Conservation (phyloP, 2,888 invertebrate genomes). For the Callinectes sapidus region DNA sequence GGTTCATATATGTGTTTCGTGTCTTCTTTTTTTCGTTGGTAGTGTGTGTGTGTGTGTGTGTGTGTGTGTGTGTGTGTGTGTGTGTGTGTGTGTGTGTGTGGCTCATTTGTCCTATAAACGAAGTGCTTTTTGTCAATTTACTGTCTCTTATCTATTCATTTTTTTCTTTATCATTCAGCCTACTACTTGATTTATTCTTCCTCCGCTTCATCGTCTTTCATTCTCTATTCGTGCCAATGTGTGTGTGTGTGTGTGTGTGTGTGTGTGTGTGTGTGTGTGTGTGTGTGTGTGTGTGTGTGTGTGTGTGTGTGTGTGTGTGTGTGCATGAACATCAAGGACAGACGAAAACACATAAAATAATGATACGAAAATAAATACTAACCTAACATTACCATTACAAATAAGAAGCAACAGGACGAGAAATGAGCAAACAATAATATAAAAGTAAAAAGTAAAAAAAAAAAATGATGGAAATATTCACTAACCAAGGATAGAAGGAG, state of each 20-base stretch:
- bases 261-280: slow-evolving; percentile 47
- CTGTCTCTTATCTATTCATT: not conserved
- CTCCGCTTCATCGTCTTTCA: too few relatives aligned
- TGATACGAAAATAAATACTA: too few relatives aligned
- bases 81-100: too few relatives aligned
- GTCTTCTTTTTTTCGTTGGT: not conserved
- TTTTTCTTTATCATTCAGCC: not conserved
- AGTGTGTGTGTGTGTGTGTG: not conserved
- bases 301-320: slow-evolving; percentile 18
- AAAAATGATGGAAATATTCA: too few relatives aligned
- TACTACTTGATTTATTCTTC: too few relatives aligned
- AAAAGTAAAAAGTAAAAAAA: too few relatives aligned
- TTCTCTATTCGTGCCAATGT: not conserved
- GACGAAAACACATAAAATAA: too few relatives aligned
- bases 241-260: not conserved
- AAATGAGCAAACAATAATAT: too few relatives aligned
- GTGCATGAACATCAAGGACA: not conserved
- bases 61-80: not conserved
- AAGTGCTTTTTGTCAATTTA: not conserved
- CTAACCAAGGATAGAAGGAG: too few relatives aligned
- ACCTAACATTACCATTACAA: too few relatives aligned
- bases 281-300: slow-evolving; percentile 51
- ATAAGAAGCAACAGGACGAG: too few relatives aligned
- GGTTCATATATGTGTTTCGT: not conserved
- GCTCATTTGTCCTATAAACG: not conserved